These are phyloP conservation scores for Oopsacas minuta DNA, from an alignment of 37 sponge, comb jelly and placozoan genomes.

Conservation along the genomic window DNA sequence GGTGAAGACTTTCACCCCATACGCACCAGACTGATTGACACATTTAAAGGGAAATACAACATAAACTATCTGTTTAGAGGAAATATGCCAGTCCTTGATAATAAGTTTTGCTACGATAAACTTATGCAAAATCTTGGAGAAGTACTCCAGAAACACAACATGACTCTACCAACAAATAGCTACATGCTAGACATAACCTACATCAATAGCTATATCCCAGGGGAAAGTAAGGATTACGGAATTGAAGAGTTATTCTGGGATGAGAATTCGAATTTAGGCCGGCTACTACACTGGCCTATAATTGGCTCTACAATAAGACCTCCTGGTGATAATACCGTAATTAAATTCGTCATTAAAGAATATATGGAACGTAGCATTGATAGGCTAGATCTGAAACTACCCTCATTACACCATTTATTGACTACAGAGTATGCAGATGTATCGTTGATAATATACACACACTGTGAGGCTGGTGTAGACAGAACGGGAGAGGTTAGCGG, in stretches of 20 bases:
- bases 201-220: neutral
- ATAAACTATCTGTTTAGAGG: slow-evolving; percentile 76
- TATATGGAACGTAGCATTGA: slow-evolving; percentile 25
- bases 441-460: slow-evolving; percentile 55
- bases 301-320: neutral
- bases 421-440: slow-evolving; percentile 7
- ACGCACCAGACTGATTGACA: neutral
- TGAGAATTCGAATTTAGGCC: slow-evolving; percentile 35
- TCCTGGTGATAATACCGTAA: neutral
- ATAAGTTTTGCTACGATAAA: slow-evolving; percentile 44
- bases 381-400: slow-evolving; percentile 34
- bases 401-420: slow-evolving; percentile 20
- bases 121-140: slow-evolving; percentile 30
- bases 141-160: slow-evolving; percentile 13
- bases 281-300: neutral
- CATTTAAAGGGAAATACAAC: slow-evolving; percentile 10
- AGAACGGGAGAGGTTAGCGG: slow-evolving; percentile 25
- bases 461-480: slow-evolving; percentile 56
- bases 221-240: slow-evolving; percentile 39
- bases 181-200: slow-evolving; percentile 61
- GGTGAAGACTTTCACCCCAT: neutral
- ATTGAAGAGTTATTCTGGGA: slow-evolving; percentile 55
- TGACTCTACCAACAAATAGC: slow-evolving; percentile 40
- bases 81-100: slow-evolving; percentile 62
- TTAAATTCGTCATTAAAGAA: slow-evolving; percentile 35